A percentile compares a stretch with the other conserved stretches of the same genome.
Evolutionary conservation across 2,113 vertebrate genomes (phyloP).

Genomic region (Hippotragus niger): DNA sequence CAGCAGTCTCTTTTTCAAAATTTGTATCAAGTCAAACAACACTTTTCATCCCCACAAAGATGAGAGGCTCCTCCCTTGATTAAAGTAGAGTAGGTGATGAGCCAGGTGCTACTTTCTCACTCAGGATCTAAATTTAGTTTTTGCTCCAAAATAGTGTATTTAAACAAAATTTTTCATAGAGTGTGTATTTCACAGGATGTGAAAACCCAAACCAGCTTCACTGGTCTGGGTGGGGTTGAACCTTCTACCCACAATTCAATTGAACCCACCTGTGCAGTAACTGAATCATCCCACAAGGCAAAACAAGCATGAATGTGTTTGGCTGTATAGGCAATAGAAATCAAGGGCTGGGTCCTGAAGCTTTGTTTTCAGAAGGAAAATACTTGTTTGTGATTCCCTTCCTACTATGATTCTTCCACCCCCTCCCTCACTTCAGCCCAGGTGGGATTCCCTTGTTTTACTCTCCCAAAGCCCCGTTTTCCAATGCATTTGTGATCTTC

Average conservation of each 20-base stretch:
- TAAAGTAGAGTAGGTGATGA: not conserved
- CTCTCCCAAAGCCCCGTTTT: not conserved
- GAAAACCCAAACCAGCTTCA: not conserved
- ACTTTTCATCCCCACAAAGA: not conserved
- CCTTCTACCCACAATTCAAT: not conserved
- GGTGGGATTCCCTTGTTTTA: not conserved
- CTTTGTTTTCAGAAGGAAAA: not conserved
- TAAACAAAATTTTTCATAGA: not conserved
- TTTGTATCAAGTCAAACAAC: not conserved
- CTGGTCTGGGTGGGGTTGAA: not conserved
- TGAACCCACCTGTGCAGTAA: not conserved
- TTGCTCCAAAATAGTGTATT: not conserved
- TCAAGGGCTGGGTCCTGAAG: not conserved
- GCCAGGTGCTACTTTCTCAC: not conserved
- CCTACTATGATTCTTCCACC: not conserved
- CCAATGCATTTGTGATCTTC: not conserved
- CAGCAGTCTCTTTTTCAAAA: not conserved
- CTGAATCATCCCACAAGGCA: not conserved
- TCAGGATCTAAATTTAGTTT: not conserved
- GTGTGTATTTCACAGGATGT: not conserved
- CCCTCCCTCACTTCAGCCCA: rapidly evolving
- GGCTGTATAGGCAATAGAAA: not conserved
- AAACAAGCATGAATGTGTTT: not conserved
- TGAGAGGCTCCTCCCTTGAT: not conserved
- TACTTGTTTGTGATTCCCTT: not conserved